Evolutionary conservation across 1,140 invertebrate species (phyloP).

Genomic region (Scaptomyza pallida): DNA sequence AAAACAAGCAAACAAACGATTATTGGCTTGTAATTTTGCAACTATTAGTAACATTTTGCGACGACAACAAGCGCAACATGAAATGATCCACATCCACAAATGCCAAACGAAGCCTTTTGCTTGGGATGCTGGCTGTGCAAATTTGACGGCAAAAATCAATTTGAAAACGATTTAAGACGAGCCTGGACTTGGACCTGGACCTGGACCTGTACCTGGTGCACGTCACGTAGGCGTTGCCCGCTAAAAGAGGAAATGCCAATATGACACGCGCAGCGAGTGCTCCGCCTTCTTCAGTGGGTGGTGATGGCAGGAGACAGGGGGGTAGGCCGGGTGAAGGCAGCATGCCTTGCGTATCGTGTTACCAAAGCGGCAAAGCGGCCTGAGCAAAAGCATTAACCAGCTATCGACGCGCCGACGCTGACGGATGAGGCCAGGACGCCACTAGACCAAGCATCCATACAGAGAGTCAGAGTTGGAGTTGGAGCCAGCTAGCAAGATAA

Average conservation of each 20-base stretch:
- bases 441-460: conserved; percentile 26
- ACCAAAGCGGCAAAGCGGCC: conserved; percentile 40
- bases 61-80: conserved; percentile 69
- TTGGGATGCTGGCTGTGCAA: conserved; percentile 63
- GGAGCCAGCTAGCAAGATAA: conserved; percentile 55
- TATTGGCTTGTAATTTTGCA: conserved; percentile 76
- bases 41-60: conserved; percentile 81
- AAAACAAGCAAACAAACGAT: conserved; percentile 73
- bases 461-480: conserved; percentile 8
- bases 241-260: conserved; percentile 79
- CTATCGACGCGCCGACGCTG: conserved; percentile 75
- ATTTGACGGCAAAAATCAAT: conserved; percentile 81
- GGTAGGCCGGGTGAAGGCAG: not conserved
- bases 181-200: conserved; percentile 3
- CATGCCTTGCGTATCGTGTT: conserved; percentile 48
- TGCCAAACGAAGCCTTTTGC: conserved; percentile 5
- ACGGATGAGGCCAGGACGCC: conserved; percentile 53
- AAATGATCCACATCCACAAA: conserved; percentile 35
- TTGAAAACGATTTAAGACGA: conserved; percentile 77
- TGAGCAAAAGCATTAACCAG: conserved; percentile 66
- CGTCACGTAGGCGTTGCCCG: conserved; percentile 64
- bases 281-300: conserved; percentile 2
- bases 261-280: conserved; percentile 70
- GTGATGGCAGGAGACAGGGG: not conserved
- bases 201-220: not conserved